Base-by-base conservation (phyloP, 64 coral and sea anemone species). In the Catalaphyllia jardinei region DNA sequence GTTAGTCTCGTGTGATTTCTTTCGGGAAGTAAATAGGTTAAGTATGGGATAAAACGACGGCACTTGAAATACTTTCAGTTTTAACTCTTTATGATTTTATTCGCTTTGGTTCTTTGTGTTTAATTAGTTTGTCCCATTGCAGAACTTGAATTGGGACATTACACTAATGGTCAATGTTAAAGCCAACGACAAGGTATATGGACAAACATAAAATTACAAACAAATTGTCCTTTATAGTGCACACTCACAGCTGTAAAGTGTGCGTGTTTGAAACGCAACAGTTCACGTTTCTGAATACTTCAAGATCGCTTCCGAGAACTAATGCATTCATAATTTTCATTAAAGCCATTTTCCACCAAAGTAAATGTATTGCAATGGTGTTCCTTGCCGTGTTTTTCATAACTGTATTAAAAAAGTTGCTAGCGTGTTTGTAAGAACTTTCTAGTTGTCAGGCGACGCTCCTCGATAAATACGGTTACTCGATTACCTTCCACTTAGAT, bases 351-450 rank as follows among this genome's bases (percentile, higher is more conserved):
- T 80, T 61, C 61, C 78, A 80, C 71, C 35, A 71, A 62, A 85
- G 46, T 85, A 52, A 85, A 85, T 85, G 30, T 6, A 19, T 28
- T 71, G 52, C 63, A 85, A 85, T 71, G 24, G 20, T 31, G n/a
- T 46, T n/a, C 22, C 39, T 69, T 85, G 33, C 38, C 62, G 33
- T 24, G 8, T 71, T 85, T 85, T 85, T 85, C 81, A 85, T 71
- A 51, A 51, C 63, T 49, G 35, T 35, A 51, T 69, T 71, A 29
- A 85, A 81, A 62, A 64, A 62, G 35, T 67, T 85, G 29, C 24
- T 71, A 85, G 71, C 62, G 63, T 85, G 81, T 85, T 85, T 85
- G 81, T 18, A 85, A 71, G 81, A 85, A 71, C 33, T 71, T 85
- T 85, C 5, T 16, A 71, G 81, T 85, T 85, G 81, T 85, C 62